Evolutionary conservation across 2,888 invertebrate species (phyloP).

Genomic region (Tubiluchus corallicola): DNA sequence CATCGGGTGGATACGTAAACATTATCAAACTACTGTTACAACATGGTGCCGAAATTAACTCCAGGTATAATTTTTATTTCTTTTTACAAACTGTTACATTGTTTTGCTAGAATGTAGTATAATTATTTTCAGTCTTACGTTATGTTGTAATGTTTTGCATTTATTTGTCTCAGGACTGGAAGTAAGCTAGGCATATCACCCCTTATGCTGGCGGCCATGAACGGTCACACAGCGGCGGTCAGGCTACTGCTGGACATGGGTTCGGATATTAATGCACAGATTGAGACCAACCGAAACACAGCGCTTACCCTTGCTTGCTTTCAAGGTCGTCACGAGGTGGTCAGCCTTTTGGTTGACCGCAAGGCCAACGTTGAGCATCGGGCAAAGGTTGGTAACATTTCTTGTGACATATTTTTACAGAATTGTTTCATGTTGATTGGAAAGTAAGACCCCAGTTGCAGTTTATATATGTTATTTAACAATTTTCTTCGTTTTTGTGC

Average conservation of each 20-base stretch:
- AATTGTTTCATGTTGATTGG: background rate
- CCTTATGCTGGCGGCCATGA: constrained; percentile 97
- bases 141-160: background rate
- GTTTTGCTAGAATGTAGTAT: constrained; percentile 11
- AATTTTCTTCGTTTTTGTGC: background rate
- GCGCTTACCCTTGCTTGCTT: constrained; percentile 96
- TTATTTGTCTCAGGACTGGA: constrained; percentile 35
- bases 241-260: constrained; percentile 87
- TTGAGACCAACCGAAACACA: constrained; percentile 96
- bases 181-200: constrained; percentile 96
- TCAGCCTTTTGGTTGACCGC: constrained; percentile 78
- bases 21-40: constrained; percentile 82
- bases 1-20: constrained; percentile 94
- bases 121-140: background rate
- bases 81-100: constrained; percentile 8
- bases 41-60: constrained; percentile 95
- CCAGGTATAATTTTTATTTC: constrained; percentile 32
- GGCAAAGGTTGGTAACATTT: constrained; percentile 47
- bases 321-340: constrained; percentile 96
- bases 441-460: background rate
- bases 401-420: constrained; percentile 1
- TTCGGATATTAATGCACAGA: constrained; percentile 90
- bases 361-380: constrained; percentile 98
- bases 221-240: constrained; percentile 87
- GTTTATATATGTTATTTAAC: background rate